phyloP scores from a whole-genome alignment of 2,113 vertebrate genomes.

The Nycticryphes semicollaris region DNA sequence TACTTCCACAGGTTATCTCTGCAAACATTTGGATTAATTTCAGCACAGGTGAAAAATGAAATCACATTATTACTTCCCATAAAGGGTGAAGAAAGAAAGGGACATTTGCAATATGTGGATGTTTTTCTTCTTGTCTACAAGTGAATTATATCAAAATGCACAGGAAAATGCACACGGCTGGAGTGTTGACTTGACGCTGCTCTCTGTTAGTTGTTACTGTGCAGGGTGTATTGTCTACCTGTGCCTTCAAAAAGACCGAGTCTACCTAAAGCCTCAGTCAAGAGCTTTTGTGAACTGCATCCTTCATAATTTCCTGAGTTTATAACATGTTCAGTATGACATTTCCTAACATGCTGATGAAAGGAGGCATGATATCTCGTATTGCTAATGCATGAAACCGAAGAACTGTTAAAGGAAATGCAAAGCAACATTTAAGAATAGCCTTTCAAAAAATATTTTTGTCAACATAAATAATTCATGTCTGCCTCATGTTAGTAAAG shows the following conservation, averaged over 20 bases:
- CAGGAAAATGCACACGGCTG: rapidly evolving
- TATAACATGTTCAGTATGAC: not conserved
- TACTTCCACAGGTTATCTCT: not conserved
- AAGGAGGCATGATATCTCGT: not conserved
- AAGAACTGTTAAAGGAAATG: slow-evolving; percentile 3
- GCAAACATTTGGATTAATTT: not conserved
- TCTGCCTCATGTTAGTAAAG: not conserved
- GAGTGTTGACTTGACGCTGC: not conserved
- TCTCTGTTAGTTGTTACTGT: not conserved
- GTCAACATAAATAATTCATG: not conserved
- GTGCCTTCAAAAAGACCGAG: not conserved
- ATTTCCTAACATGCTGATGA: slow-evolving; percentile 49
- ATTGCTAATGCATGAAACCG: not conserved
- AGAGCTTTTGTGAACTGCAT: not conserved
- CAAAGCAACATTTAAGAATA: not conserved
- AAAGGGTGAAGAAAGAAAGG: not conserved
- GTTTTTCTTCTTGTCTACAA: not conserved
- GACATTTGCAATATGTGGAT: not conserved
- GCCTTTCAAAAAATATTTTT: not conserved
- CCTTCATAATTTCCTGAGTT: slow-evolving; percentile 13
- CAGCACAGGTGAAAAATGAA: not conserved
- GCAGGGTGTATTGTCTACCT: not conserved
- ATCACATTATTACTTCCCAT: not conserved
- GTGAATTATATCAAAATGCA: not conserved
- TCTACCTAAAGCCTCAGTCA: slow-evolving; percentile 2